Conservation (phyloP, 1,140 invertebrate species). For the Lucilia sericata region DNA sequence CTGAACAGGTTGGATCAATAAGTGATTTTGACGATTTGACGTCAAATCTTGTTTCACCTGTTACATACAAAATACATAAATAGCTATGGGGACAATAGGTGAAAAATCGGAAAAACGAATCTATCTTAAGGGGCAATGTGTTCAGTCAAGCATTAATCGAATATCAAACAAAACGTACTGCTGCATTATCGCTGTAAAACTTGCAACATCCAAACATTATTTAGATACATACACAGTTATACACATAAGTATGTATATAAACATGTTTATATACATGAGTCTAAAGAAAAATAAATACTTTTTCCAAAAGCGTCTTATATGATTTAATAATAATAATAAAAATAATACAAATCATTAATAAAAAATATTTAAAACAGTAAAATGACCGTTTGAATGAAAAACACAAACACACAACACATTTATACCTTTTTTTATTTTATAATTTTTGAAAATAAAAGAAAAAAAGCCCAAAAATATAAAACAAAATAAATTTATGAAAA, state of each 20-base stretch:
- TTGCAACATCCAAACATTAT: background rate
- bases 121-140: no score
- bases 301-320: background rate
- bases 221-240: background rate
- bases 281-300: background rate
- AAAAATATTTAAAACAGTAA: background rate
- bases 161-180: background rate
- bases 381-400: background rate
- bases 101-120: no score
- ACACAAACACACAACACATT: conserved; percentile 26
- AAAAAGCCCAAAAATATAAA: conserved; percentile 41
- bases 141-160: no score
- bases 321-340: background rate
- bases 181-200: background rate
- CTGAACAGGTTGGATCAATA: background rate
- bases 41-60: no score
- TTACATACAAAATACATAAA: no score
- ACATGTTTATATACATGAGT: background rate
- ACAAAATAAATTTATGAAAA: conserved; percentile 43
- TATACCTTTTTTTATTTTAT: background rate
- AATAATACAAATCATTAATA: background rate
- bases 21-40: background rate
- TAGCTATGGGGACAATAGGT: no score
- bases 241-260: background rate
- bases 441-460: conserved; percentile 42